Percentiles rank a stretch among this genome's conserved stretches.
These are phyloP conservation scores for Leucophenga montana DNA, from an alignment of 2,888 invertebrate species.

Conservation along the genomic window DNA sequence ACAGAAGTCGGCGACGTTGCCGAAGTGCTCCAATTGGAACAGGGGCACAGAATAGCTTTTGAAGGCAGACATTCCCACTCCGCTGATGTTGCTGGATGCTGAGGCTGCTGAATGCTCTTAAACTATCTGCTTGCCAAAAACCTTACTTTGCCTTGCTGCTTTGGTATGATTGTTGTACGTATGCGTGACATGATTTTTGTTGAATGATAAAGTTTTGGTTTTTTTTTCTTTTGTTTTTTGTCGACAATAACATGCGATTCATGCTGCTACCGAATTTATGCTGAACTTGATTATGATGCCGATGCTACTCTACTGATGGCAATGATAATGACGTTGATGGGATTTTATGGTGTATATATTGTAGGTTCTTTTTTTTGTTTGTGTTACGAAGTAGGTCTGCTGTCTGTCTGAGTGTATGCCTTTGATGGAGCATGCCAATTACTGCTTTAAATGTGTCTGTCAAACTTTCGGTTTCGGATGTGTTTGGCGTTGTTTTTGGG, in stretches of 20 bases:
- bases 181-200: slow-evolving; percentile 67
- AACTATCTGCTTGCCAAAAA: not conserved
- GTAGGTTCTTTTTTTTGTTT: slow-evolving; percentile 13
- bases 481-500: slow-evolving; percentile 30
- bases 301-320: not conserved
- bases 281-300: slow-evolving; percentile 3
- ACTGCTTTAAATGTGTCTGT: slow-evolving; percentile 66
- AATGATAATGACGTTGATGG: slow-evolving; percentile 19
- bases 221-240: slow-evolving; percentile 35
- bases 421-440: slow-evolving; percentile 63
- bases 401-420: slow-evolving; percentile 24
- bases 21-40: slow-evolving; percentile 48
- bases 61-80: slow-evolving; percentile 13
- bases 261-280: slow-evolving; percentile 16
- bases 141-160: slow-evolving; percentile 23
- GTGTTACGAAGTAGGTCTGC: not conserved
- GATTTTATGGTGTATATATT: slow-evolving; percentile 8
- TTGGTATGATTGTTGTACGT: slow-evolving; percentile 26
- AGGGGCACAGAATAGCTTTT: slow-evolving; percentile 30
- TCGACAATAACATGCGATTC: slow-evolving; percentile 23
- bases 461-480: slow-evolving; percentile 54
- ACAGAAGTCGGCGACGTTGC: not conserved
- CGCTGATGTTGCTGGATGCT: too few species aligned
- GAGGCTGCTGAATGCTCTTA: slow-evolving; percentile 2
- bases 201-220: slow-evolving; percentile 51